Evolutionary conservation across 2,113 vertebrate genomes (phyloP), one percentile per base, ranked within the genome.

Genomic region (Lonchura striata): DNA sequence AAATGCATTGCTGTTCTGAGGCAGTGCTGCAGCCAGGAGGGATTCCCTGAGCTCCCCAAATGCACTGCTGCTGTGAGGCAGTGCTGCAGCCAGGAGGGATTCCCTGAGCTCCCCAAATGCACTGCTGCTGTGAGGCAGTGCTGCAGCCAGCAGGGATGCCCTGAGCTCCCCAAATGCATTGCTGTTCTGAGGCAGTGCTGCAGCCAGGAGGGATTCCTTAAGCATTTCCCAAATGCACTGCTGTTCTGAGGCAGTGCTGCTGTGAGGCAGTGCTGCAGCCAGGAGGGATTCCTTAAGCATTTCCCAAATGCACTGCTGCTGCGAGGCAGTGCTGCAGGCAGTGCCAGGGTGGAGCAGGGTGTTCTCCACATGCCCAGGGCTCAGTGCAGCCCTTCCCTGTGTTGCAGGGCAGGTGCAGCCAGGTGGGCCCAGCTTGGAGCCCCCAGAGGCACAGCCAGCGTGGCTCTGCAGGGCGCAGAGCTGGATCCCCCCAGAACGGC

Each of bases 211-310:
- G 0, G 10, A 44, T 30, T 19, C 41, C 54, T 44, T 1, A n/a
- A 25, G 15, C 21, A n/a, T n/a, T 1, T n/a, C 17, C 27, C 8
- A 17, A 5, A 10, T 2, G 1, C 56, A 9, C 9, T 35, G 39
- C 23, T 52, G 65, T 14, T 65, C 16, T 47, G 20, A 42, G 25
- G 14, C 50, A 28, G 30, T 54, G 52, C 47, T 49, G 47, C 47
- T 49, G 47, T 49, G 47, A 49, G 47, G 8, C 50, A 6, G 10
- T 54, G 37, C 54, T 37, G 20, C 46, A 50, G 46, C 13, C 52
- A 25, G 22, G 12, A n/a, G 37, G 2, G 11, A 41, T 33, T 25
- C 50, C 39, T 24, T 74, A 33, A 22, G 53, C 6, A n/a, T n/a
- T 1, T 25, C 53, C 71, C 11, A 22, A 17, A 20, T 19, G 7